Evolutionary conservation across 2,113 vertebrate genomes (phyloP).

Genomic region (Crotalus helleri): DNA sequence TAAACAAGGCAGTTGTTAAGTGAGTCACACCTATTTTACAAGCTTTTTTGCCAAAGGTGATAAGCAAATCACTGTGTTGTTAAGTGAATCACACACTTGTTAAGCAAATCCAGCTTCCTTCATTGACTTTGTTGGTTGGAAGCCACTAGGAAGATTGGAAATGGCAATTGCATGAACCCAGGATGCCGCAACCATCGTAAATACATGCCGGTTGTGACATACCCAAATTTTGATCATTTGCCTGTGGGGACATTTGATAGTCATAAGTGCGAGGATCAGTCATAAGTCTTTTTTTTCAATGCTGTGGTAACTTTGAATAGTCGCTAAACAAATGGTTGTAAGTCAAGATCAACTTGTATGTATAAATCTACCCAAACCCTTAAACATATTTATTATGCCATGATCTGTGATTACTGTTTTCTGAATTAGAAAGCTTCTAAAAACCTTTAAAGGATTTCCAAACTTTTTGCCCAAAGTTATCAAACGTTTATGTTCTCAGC

Average conservation of each 20-base stretch:
- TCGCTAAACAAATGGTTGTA: background rate
- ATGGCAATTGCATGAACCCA: background rate
- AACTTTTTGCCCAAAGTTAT: background rate
- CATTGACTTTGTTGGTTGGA: background rate
- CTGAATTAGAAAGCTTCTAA: background rate
- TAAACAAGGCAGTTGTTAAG: background rate
- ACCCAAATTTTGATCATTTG: background rate
- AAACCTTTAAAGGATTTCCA: background rate
- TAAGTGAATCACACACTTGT: background rate
- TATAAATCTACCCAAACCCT: background rate
- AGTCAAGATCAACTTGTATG: background rate
- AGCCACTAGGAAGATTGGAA: background rate
- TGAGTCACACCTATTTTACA: background rate
- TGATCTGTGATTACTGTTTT: background rate
- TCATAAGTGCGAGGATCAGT: background rate
- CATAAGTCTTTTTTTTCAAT: background rate
- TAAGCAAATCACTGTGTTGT: background rate
- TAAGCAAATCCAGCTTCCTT: background rate
- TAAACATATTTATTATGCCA: background rate
- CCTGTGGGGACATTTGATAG: background rate
- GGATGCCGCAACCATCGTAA: background rate
- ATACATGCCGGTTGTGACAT: background rate
- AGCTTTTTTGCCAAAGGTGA: background rate
- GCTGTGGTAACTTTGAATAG: background rate
- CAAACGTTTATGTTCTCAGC: background rate